Base-by-base conservation (phyloP, 2,797 vertebrate genomes). In the Mustela erminea region DNA sequence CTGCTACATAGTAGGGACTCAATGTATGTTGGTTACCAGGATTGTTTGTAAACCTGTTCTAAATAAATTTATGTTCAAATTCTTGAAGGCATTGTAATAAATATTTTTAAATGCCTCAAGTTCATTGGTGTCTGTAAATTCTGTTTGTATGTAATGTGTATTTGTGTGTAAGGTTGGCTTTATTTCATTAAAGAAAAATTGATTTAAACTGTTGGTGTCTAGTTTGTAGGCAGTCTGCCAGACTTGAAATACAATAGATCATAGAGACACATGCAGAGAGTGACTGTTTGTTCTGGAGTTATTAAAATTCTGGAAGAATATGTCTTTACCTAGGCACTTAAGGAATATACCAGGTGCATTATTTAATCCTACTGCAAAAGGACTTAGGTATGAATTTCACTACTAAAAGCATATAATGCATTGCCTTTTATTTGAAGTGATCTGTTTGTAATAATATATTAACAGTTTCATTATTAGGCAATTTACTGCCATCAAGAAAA, bases 121-220 rank as follows among this genome's bases (percentile, higher is more conserved):
- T 95, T 87, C 7, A 89, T 86, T 96, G 95, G 32, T 43, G 93
- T 92, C 74, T 95, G 49, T 96, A 96, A 96, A 58, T 94, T 80
- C 64, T 90, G 43, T 66, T 68, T 88, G 41, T 96, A 41, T 95
- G 23, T 95, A 90, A 80, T 90, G 9, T 92, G 68, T 74, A 77
- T 80, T 43, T 84, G 52, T 94, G 29, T 98, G 64, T 95, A 86
- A 91, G 43, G 35, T 78, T 97, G 84, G 8, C 66, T 97, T 92
- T 96, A 90, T 96, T 96, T 97, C 72, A 97, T 97, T 98, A 96
- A 97, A 96, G 58, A 96, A 95, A 91, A 86, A 38, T 52, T 89
- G 7, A 94, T 95, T 96, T 96, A 96, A 93, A 93, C 66, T 93
- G 12, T 81, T 94, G 74, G 66, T 96, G 83, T 96, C 92, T 97